Conservation (phyloP, 1,140 invertebrate genomes). For the Heliconius hewitsoni region DNA sequence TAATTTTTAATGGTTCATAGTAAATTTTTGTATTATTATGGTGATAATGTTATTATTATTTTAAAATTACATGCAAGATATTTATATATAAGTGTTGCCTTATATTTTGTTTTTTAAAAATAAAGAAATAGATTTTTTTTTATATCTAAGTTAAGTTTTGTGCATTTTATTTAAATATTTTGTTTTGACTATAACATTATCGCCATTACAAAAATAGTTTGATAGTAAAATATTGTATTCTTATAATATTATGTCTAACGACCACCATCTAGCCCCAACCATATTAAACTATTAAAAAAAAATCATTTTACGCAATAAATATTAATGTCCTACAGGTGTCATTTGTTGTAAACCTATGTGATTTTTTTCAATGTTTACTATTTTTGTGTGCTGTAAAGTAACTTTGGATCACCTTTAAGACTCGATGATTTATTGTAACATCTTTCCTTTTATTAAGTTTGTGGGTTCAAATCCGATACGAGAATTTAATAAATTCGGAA, state of each 20-base stretch:
- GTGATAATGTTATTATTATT: not conserved
- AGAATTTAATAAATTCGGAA: not conserved
- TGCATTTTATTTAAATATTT: not conserved
- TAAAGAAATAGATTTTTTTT: too few species aligned
- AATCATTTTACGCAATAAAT: constrained; percentile 4
- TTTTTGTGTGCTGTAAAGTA: not conserved
- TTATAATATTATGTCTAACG: not conserved
- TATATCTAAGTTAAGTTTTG: too few species aligned
- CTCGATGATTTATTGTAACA: too few species aligned
- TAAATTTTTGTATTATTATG: not conserved
- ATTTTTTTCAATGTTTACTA: not conserved
- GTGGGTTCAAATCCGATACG: too few species aligned
- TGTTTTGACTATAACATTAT: not conserved
- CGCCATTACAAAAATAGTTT: not conserved
- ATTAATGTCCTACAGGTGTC: not conserved
- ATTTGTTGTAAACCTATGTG: not conserved
- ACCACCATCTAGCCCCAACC: not conserved
- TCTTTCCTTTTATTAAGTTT: too few species aligned
- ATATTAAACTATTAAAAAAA: not conserved
- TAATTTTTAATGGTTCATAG: not conserved
- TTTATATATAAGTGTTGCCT: not conserved
- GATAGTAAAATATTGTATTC: not conserved
- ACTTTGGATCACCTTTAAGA: not conserved
- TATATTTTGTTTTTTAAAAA: not conserved
- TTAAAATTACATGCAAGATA: too few species aligned